phyloP scores from a whole-genome alignment of 2,113 vertebrate genomes.

The Piaya cayana region DNA sequence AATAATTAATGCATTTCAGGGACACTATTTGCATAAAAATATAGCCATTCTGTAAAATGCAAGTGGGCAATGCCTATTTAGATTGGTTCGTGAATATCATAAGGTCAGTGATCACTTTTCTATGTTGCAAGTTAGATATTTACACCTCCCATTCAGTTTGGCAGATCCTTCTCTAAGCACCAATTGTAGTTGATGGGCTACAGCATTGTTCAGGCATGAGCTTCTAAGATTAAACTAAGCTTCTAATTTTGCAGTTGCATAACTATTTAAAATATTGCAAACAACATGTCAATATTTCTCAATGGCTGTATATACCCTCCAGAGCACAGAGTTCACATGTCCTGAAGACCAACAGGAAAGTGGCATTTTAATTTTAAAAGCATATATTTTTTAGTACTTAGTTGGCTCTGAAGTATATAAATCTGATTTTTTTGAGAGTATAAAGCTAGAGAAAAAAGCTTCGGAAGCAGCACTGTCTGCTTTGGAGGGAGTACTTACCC shows the following conservation, averaged over 20 bases:
- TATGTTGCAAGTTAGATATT: not conserved
- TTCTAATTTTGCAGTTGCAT: not conserved
- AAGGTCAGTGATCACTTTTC: not conserved
- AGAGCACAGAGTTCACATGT: not conserved
- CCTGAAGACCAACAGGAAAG: not conserved
- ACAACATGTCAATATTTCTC: not conserved
- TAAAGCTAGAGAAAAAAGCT: not conserved
- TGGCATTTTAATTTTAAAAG: not conserved
- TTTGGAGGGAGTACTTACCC: conserved; percentile 26
- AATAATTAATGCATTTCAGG: not conserved
- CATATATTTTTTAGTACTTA: not conserved
- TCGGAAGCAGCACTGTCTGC: not conserved
- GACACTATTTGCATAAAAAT: not conserved
- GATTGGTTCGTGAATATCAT: not conserved
- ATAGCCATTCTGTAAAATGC: not conserved
- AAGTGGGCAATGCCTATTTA: not conserved
- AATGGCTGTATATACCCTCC: not conserved
- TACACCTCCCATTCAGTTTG: not conserved
- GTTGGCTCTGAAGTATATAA: not conserved
- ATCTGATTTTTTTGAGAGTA: not conserved
- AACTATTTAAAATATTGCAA: conserved; percentile 30
- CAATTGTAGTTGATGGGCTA: not conserved
- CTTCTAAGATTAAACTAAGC: conserved; percentile 3
- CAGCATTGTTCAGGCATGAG: not conserved
- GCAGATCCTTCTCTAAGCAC: not conserved